Conservation (phyloP, 1,140 invertebrate species). For the Eciton burchellii region DNA sequence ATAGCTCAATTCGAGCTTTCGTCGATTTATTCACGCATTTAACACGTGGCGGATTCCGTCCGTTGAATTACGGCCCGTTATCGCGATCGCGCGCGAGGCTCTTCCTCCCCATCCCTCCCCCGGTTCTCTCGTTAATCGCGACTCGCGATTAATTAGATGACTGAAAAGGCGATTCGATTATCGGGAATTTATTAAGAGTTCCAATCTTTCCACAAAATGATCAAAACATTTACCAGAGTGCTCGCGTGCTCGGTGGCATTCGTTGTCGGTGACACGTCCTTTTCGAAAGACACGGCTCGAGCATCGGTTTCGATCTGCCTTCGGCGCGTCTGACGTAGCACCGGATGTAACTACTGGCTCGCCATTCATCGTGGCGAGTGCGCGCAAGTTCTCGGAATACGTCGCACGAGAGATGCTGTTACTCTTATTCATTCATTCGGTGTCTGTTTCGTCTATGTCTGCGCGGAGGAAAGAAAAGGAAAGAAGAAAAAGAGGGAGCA, state of each 20-base stretch:
- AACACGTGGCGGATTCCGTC: background rate
- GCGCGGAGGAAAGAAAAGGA: no score
- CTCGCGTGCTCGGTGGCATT: no score
- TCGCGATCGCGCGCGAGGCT: background rate
- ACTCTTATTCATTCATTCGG: constrained; percentile 1
- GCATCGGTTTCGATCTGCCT: constrained; percentile 57
- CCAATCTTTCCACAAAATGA: background rate
- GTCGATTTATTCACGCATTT: no score
- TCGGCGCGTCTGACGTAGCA: constrained; percentile 71
- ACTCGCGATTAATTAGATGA: background rate
- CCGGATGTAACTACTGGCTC: constrained; percentile 70
- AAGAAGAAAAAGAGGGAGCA: no score
- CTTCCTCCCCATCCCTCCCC: constrained; percentile 49
- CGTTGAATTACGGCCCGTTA: constrained; percentile 18
- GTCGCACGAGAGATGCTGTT: background rate
- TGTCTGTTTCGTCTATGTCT: no score
- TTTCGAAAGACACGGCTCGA: constrained; percentile 61
- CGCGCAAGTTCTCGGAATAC: constrained; percentile 32
- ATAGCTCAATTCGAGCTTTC: constrained; percentile 26
- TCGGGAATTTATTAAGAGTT: background rate
- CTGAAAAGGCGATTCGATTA: background rate
- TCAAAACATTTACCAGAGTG: background rate
- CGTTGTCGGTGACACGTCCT: constrained; percentile 26
- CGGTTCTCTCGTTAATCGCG: constrained; percentile 32
- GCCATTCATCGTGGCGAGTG: constrained; percentile 45